Conservation (phyloP, 2,888 invertebrate genomes). For the Conchocele bisecta region DNA sequence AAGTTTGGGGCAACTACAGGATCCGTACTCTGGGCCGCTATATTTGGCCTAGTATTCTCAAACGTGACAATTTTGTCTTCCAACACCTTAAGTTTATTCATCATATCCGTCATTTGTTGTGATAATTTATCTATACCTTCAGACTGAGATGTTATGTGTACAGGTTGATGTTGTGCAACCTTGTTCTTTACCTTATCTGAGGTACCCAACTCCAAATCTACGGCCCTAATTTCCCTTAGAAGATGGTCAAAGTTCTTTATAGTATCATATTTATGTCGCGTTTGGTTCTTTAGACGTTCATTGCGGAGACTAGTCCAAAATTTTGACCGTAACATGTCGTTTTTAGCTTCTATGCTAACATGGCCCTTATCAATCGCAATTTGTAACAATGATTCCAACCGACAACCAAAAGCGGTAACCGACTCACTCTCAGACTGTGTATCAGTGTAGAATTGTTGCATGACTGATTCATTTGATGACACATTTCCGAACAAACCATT, state of each 20-base stretch:
- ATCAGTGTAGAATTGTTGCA: conserved; percentile 35
- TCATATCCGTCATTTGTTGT: not conserved
- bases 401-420: conserved; percentile 38
- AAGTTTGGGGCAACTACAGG: too few relatives aligned
- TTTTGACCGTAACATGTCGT: conserved; percentile 35
- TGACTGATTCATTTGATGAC: conserved; percentile 27
- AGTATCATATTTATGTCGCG: conserved; percentile 41
- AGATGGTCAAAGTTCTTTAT: conserved; percentile 18
- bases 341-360: conserved; percentile 20
- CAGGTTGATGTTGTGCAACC: too few relatives aligned
- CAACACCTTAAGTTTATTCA: not conserved
- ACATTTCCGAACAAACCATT: conserved; percentile 29
- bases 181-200: not conserved
- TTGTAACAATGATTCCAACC: conserved; percentile 26
- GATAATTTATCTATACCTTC: not conserved
- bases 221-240: conserved; percentile 20
- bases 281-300: conserved; percentile 21
- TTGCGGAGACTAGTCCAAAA: conserved; percentile 32
- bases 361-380: conserved; percentile 27
- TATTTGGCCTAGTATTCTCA: not conserved
- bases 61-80: not conserved
- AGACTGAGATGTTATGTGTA: too few relatives aligned
- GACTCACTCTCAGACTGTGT: conserved; percentile 23
- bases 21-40: too few relatives aligned
- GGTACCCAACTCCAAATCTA: conserved; percentile 7